Conservation (phyloP, 2,888 invertebrate species). For the Gryllus longicercus region DNA sequence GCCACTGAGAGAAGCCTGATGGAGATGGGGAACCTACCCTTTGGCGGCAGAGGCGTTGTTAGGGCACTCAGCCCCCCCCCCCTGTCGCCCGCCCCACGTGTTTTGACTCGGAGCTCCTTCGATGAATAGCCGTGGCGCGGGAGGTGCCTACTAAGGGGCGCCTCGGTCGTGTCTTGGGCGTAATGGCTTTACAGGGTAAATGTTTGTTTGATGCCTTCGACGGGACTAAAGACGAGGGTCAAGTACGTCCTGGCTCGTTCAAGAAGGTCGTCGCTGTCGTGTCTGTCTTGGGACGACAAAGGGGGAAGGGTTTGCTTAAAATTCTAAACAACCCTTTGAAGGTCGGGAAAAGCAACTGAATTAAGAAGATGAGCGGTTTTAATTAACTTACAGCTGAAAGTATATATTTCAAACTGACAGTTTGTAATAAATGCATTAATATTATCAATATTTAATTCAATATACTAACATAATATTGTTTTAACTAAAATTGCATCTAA, state of each 20-base stretch:
- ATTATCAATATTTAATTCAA: too few species aligned
- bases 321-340: too few species aligned
- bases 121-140: not conserved
- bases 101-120: not conserved
- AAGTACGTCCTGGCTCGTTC: constrained; percentile 2
- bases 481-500: too few species aligned
- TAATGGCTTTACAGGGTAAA: constrained; percentile 17
- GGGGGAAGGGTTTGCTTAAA: too few species aligned
- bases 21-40: not conserved
- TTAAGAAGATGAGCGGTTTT: too few species aligned
- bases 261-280: not conserved
- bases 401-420: too few species aligned
- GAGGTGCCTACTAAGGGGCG: not conserved
- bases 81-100: not conserved
- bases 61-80: not conserved
- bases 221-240: not conserved
- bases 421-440: too few species aligned
- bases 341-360: too few species aligned
- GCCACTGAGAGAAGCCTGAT: not conserved
- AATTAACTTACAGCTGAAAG: too few species aligned
- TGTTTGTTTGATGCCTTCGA: constrained; percentile 7
- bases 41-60: not conserved
- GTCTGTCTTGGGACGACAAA: too few species aligned
- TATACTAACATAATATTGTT: too few species aligned
- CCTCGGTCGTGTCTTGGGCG: not conserved